Percentiles rank a stretch among this genome's conserved stretches.
Conservation (phyloP, 2,888 invertebrate genomes). For the Eurytoma adleriae region DNA sequence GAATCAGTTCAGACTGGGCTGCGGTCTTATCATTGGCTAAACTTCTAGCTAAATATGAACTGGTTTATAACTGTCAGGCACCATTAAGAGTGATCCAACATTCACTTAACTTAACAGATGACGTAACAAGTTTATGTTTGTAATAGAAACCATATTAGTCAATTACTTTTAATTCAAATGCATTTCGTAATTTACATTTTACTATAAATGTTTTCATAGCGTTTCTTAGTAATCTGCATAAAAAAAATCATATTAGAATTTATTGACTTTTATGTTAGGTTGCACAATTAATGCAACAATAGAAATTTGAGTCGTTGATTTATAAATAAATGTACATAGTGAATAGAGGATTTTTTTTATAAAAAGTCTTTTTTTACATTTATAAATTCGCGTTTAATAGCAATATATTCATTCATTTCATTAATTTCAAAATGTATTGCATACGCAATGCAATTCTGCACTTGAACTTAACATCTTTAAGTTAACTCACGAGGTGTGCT, state of each 20-base stretch:
- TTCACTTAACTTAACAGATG: slow-evolving; percentile 38
- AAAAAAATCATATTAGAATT: slow-evolving; percentile 8
- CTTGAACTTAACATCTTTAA: no score
- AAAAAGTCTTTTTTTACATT: slow-evolving; percentile 24
- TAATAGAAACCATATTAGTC: slow-evolving; percentile 24
- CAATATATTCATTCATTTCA: slow-evolving; percentile 17
- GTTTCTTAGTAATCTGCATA: slow-evolving; percentile 22
- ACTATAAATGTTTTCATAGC: slow-evolving; percentile 10
- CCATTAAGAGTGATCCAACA: slow-evolving; percentile 30
- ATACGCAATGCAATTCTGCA: slow-evolving; percentile 1
- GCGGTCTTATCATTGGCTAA: slow-evolving; percentile 96
- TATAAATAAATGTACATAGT: slow-evolving; percentile 48
- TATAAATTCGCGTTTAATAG: neutral
- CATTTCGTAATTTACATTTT: slow-evolving; percentile 44
- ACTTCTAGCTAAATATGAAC: slow-evolving; percentile 34
- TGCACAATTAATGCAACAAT: slow-evolving; percentile 13
- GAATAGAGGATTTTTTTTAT: slow-evolving; percentile 24
- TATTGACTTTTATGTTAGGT: slow-evolving; percentile 27
- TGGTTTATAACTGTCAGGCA: slow-evolving; percentile 25
- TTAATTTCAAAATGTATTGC: slow-evolving; percentile 17
- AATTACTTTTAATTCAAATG: slow-evolving; percentile 42
- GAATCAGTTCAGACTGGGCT: slow-evolving; percentile 94
- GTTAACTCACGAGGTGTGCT: neutral
- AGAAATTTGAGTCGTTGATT: slow-evolving; percentile 36
- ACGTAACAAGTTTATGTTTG: slow-evolving; percentile 40